Conservation (phyloP, 2,113 vertebrate species). For the Malurus cyaneus region DNA sequence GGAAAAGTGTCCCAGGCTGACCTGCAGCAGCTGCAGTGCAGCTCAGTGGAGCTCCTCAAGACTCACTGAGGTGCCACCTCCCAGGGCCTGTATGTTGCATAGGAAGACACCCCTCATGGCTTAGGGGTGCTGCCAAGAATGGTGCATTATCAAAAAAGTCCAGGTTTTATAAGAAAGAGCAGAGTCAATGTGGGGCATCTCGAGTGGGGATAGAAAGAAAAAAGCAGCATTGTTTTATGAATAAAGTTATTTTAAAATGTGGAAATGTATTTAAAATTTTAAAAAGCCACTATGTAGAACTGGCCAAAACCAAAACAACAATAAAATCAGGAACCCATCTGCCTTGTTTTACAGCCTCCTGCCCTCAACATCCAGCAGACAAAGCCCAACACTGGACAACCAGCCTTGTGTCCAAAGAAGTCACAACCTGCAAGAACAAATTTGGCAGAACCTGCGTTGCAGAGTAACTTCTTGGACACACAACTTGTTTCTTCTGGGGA, state of each 20-base stretch:
- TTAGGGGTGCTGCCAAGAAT: background rate
- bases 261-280: background rate
- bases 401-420: background rate
- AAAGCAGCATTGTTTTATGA: background rate
- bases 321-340: background rate
- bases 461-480: background rate
- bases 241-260: background rate
- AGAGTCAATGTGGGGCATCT: background rate
- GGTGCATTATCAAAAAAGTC: background rate
- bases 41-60: background rate
- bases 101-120: background rate
- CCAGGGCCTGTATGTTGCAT: too few relatives aligned
- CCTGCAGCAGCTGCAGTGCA: background rate
- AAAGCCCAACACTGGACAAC: background rate
- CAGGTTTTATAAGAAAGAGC: background rate
- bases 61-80: accelerated
- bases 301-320: background rate
- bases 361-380: background rate
- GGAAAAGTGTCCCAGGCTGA: background rate
- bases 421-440: background rate
- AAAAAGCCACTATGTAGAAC: background rate
- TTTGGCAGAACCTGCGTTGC: background rate
- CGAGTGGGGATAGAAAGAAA: background rate
- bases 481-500: background rate
- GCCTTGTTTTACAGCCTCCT: background rate